Evolutionary conservation across 2,113 vertebrate species (phyloP).

Genomic region (Ciconia stormi): DNA sequence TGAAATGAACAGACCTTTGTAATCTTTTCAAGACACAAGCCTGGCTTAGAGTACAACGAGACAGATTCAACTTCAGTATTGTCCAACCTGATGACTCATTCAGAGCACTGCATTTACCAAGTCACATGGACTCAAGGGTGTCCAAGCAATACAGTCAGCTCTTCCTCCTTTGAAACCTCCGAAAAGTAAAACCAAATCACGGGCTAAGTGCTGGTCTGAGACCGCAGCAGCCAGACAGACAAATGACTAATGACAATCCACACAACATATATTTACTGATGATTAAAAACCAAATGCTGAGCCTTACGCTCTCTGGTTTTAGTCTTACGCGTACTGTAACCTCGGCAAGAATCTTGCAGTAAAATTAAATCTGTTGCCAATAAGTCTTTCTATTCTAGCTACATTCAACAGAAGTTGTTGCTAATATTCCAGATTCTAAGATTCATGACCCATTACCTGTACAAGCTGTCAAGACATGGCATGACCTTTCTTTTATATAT

Average conservation of each 20-base stretch:
- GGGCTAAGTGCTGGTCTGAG: background rate
- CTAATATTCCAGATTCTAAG: background rate
- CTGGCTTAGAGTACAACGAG: background rate
- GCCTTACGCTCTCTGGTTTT: background rate
- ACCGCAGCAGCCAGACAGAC: background rate
- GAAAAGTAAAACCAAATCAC: background rate
- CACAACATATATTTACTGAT: background rate
- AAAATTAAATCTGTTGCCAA: background rate
- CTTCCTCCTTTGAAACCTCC: slow-evolving; percentile 15
- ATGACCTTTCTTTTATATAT: slow-evolving; percentile 12
- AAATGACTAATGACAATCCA: background rate
- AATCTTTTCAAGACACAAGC: background rate
- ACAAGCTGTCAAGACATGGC: background rate
- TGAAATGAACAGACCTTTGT: background rate
- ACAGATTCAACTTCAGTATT: background rate
- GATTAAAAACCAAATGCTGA: background rate
- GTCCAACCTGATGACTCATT: slow-evolving; percentile 40
- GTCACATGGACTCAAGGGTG: background rate
- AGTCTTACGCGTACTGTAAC: background rate
- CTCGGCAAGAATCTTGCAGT: background rate
- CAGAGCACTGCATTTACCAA: background rate
- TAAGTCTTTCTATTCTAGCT: background rate
- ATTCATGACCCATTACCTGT: background rate
- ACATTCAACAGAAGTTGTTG: background rate
- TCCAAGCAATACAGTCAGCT: slow-evolving; percentile 39